phyloP scores from a whole-genome alignment of 2,113 vertebrate species.

The Halcyon senegalensis region DNA sequence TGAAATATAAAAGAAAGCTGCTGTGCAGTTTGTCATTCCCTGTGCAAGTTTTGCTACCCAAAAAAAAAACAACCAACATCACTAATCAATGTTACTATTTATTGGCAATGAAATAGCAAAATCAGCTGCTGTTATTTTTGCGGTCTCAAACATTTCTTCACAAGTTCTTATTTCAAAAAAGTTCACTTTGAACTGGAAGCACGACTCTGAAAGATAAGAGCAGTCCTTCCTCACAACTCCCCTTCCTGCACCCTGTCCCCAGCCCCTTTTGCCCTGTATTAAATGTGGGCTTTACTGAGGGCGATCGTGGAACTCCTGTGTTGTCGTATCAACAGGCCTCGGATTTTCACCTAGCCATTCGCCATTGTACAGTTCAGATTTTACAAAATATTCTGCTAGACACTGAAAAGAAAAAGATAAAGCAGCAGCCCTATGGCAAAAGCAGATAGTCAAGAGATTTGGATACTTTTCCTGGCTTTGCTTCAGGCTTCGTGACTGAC shows the following conservation, averaged over 20 bases:
- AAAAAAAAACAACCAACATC: background rate
- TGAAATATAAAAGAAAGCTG: background rate
- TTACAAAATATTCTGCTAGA: background rate
- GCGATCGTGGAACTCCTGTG: background rate
- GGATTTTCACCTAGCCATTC: background rate
- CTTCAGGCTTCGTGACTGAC: background rate
- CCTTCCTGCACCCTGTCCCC: background rate
- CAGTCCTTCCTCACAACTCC: background rate
- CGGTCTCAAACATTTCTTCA: background rate
- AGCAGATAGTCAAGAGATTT: background rate
- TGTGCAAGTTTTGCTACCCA: background rate
- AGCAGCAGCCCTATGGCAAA: background rate
- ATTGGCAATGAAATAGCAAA: slow-evolving; percentile 4
- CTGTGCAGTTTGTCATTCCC: background rate
- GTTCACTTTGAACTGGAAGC: background rate
- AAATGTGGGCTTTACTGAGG: background rate
- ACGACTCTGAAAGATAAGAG: background rate
- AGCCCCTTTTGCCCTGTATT: background rate
- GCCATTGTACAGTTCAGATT: background rate
- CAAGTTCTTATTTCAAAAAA: background rate
- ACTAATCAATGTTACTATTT: background rate
- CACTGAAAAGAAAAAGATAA: background rate
- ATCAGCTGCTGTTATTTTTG: background rate
- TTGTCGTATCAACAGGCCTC: background rate
- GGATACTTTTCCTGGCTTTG: background rate